These are phyloP conservation scores for Antechinus stuartii DNA, from an alignment of 2,113 vertebrate genomes.

Conservation along the genomic window DNA sequence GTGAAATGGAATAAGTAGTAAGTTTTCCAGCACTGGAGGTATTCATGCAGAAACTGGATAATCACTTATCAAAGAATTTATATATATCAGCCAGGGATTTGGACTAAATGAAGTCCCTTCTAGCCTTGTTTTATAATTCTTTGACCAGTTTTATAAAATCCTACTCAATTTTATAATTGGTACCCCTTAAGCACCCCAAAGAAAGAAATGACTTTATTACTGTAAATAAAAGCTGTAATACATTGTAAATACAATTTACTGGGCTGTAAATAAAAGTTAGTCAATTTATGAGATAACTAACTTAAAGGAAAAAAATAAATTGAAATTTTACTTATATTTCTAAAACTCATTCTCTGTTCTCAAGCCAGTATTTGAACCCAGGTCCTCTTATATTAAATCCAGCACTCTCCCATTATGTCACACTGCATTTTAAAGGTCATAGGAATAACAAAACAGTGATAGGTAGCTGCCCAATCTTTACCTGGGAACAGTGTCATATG, in stretches of 20 bases:
- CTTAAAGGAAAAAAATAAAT: neutral
- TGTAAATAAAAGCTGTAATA: no score
- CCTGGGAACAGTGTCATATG: no score
- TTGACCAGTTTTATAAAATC: neutral
- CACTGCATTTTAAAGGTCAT: no score
- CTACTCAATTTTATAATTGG: neutral
- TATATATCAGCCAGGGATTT: neutral
- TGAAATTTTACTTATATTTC: neutral
- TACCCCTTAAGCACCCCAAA: neutral
- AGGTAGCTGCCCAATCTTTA: no score
- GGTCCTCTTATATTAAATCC: no score
- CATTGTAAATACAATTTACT: no score
- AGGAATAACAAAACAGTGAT: no score
- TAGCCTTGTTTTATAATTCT: neutral
- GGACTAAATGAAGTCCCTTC: neutral
- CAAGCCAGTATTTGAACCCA: neutral
- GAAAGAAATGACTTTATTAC: neutral
- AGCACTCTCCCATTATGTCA: no score
- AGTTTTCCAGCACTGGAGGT: neutral
- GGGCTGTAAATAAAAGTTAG: neutral
- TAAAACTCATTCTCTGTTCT: neutral
- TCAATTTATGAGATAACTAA: neutral
- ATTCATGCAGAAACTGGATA: neutral
- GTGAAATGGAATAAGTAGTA: neutral
- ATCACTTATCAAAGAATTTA: neutral